Percentiles rank a stretch among this genome's conserved stretches.
Conservation (phyloP, 2,797 vertebrate genomes). For the Hypotaenidia philippensis region DNA sequence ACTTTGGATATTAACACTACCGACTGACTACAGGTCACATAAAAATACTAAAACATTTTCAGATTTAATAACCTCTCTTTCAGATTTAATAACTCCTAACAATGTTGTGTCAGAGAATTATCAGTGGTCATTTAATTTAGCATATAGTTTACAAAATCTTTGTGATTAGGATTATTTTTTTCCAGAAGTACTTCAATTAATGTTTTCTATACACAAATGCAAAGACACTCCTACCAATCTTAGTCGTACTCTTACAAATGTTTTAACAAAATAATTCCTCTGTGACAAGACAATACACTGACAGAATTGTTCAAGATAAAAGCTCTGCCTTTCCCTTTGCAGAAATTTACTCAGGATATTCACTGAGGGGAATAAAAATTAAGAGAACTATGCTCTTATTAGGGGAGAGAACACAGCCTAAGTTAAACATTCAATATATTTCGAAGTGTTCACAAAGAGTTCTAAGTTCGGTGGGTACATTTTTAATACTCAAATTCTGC, state of each 20-base stretch:
- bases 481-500: background rate
- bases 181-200: background rate
- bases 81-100: background rate
- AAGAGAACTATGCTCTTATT: background rate
- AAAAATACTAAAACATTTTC: background rate
- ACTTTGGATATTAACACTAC: background rate
- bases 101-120: background rate
- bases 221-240: background rate
- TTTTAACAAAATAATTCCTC: background rate
- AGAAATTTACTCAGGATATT: background rate
- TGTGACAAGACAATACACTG: background rate
- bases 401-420: background rate
- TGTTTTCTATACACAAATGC: background rate
- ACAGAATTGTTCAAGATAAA: background rate
- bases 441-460: background rate
- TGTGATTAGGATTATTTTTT: background rate
- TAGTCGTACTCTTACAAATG: background rate
- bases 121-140: background rate
- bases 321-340: background rate
- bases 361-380: background rate
- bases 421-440: background rate
- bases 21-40: background rate
- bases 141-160: background rate
- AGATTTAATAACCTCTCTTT: background rate
- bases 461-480: background rate